These are phyloP conservation scores for Paralvinella palmiformis DNA, from an alignment of 1,140 invertebrate genomes.

Conservation along the genomic window DNA sequence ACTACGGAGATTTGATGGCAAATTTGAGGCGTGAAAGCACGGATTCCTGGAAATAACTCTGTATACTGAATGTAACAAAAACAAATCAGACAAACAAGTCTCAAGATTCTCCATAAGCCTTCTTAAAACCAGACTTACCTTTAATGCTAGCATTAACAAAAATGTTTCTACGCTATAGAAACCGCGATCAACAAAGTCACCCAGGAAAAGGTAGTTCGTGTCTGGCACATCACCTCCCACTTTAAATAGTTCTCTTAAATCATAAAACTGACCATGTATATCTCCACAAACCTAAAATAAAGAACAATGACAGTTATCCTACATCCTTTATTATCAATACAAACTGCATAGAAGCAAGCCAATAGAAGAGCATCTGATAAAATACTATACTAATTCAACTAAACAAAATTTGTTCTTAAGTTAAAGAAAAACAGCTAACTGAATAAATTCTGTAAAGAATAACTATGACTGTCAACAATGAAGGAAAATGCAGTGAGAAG, in stretches of 20 bases:
- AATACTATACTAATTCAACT: no score
- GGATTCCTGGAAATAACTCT: no score
- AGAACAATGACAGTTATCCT: slow-evolving; percentile 11
- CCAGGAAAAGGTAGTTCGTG: slow-evolving; percentile 99
- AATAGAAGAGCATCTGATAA: no score
- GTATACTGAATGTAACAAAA: no score
- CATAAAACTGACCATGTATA: slow-evolving; percentile 99
- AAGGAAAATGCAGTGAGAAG: not conserved
- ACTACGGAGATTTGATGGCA: no score
- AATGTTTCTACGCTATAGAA: slow-evolving; percentile 99
- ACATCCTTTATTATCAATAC: no score
- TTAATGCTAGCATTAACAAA: slow-evolving; percentile 89
- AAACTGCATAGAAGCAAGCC: no score
- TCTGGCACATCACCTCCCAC: slow-evolving; percentile 98
- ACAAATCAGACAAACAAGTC: no score
- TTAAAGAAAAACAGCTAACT: slow-evolving; percentile 1
- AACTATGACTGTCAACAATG: not conserved
- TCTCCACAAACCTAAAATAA: slow-evolving; percentile 88
- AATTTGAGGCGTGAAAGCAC: no score
- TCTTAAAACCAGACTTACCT: slow-evolving; percentile 73
- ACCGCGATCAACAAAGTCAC: slow-evolving; percentile 98
- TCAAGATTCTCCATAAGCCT: no score
- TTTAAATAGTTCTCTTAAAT: slow-evolving; percentile 97
- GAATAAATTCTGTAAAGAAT: not conserved
- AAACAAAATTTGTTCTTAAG: no score